phyloP scores from a whole-genome alignment of 2,888 invertebrate species.

The Nipponacmea schrenckii region DNA sequence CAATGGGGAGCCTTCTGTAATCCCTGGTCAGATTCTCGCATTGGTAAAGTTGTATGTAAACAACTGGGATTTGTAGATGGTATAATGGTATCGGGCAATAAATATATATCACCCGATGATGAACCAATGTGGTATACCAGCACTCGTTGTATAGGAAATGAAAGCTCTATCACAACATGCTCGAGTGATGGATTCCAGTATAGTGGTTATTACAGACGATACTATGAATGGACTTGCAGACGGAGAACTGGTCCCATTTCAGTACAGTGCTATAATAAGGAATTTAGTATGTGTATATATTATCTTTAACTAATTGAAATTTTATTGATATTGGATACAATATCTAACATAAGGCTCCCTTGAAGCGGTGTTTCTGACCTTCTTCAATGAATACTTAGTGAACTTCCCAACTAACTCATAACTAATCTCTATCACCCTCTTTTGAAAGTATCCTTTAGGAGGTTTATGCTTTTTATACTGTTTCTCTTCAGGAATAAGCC shows the following conservation, averaged over 20 bases:
- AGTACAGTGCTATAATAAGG: slow-evolving; percentile 44
- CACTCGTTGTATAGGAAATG: slow-evolving; percentile 45
- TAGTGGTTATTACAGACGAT: slow-evolving; percentile 22
- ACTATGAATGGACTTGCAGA: slow-evolving; percentile 11
- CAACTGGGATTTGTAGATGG: slow-evolving; percentile 34
- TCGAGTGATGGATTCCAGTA: slow-evolving; percentile 48
- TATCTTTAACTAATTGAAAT: no score
- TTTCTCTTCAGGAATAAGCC: slow-evolving; percentile 60
- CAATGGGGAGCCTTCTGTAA: slow-evolving; percentile 54
- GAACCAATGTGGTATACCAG: slow-evolving; percentile 44
- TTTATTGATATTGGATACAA: no score
- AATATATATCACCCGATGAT: slow-evolving; percentile 37
- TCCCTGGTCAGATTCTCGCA: slow-evolving; percentile 43
- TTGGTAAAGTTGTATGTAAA: slow-evolving; percentile 49
- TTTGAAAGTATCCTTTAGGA: no score
- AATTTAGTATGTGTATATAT: slow-evolving; percentile 44
- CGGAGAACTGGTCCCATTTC: slow-evolving; percentile 28
- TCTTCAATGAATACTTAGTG: no score
- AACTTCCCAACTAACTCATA: no score
- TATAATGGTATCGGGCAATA: slow-evolving; percentile 24
- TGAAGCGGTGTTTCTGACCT: no score
- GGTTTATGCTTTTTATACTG: background rate
- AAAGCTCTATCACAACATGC: slow-evolving; percentile 40
- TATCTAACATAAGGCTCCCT: no score
- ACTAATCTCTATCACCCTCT: no score